Evolutionary conservation across 1,140 invertebrate genomes (phyloP).

Genomic region (Zaprionus tsacasi): DNA sequence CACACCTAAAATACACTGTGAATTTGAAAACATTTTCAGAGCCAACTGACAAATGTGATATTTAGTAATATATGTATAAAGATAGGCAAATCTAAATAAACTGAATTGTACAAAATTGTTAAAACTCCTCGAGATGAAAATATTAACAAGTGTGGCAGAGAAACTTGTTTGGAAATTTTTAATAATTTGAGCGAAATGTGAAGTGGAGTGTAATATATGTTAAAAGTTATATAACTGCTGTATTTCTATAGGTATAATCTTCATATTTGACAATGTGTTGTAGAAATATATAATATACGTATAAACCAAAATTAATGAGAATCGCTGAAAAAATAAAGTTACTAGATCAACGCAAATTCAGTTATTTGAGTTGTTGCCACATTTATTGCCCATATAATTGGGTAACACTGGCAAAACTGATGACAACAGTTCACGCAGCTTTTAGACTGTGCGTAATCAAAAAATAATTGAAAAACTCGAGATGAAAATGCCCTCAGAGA

Average conservation of each 20-base stretch:
- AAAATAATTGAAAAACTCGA: background rate
- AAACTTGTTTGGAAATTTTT: background rate
- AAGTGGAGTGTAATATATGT: background rate
- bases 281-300: background rate
- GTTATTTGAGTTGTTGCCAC: background rate
- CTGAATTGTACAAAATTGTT: too few species aligned
- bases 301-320: background rate
- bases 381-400: background rate
- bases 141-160: too few species aligned
- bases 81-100: too few species aligned
- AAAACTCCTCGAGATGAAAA: too few species aligned
- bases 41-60: background rate
- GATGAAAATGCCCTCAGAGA: background rate
- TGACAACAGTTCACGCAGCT: background rate
- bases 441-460: background rate
- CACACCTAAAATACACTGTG: background rate
- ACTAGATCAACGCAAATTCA: background rate
- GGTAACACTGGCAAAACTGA: background rate
- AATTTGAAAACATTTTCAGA: conserved; percentile 4
- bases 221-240: background rate
- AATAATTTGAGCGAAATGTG: background rate
- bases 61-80: background rate
- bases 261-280: background rate
- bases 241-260: background rate
- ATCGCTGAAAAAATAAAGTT: background rate